Evolutionary conservation across 2,797 vertebrate genomes (phyloP).

Genomic region (Acanthis flammea): DNA sequence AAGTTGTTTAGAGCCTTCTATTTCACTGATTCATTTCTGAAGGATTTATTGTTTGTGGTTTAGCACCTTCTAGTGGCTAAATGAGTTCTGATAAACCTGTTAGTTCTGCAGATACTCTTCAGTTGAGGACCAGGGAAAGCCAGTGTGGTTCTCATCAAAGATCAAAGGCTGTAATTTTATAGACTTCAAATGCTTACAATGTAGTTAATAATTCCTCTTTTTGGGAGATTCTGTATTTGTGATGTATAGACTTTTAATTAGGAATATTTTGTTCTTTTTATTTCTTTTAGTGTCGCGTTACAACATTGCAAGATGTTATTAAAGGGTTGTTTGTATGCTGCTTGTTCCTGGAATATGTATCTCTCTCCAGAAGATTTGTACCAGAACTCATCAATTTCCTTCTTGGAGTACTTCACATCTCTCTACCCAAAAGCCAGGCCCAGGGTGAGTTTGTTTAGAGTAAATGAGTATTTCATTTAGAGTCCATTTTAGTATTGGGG

Average conservation of each 20-base stretch:
- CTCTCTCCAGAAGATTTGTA: conserved; percentile 87
- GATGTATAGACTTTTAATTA: background rate
- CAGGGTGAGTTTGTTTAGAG: conserved; percentile 56
- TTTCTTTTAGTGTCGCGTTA: conserved; percentile 81
- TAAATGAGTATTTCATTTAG: background rate
- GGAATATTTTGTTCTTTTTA: background rate
- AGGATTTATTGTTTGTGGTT: background rate
- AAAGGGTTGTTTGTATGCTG: conserved; percentile 87
- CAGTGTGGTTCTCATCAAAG: background rate
- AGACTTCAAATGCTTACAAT: background rate
- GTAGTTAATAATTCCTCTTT: background rate
- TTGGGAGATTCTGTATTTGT: background rate
- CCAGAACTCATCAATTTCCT: conserved; percentile 93
- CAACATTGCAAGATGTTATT: conserved; percentile 80
- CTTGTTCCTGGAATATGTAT: conserved; percentile 87
- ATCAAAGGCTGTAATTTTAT: background rate
- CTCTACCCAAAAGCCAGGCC: conserved; percentile 73
- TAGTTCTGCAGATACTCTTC: background rate
- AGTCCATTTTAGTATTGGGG: background rate
- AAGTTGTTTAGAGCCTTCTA: background rate
- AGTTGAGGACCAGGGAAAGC: background rate
- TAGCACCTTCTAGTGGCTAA: conserved; percentile 58
- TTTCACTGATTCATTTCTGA: background rate
- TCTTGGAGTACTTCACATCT: conserved; percentile 83
- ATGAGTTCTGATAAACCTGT: background rate